These are phyloP conservation scores for Hemichromis elongatus DNA, from an alignment of 2,113 vertebrate genomes.

Conservation along the genomic window DNA sequence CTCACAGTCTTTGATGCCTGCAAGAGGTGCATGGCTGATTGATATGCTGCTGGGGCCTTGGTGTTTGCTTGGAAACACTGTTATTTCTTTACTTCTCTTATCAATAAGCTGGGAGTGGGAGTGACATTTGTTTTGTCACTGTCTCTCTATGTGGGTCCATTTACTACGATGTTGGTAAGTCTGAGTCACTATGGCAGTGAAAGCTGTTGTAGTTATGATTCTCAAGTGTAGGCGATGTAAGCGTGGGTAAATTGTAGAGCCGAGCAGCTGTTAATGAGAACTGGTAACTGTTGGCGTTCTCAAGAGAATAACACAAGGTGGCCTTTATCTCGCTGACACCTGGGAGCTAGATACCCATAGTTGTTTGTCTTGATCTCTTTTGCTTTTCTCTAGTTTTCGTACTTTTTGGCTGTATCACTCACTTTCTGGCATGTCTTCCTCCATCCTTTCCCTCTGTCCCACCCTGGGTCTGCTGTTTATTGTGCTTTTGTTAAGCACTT, in stretches of 20 bases:
- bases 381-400: neutral
- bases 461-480: slow-evolving; percentile 20
- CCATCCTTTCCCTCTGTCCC: slow-evolving; percentile 6
- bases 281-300: slow-evolving; percentile 20
- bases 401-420: neutral
- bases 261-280: slow-evolving; percentile 48
- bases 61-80: slow-evolving; percentile 10
- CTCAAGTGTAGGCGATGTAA: slow-evolving; percentile 28
- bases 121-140: slow-evolving; percentile 25
- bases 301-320: slow-evolving; percentile 33
- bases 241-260: slow-evolving; percentile 35
- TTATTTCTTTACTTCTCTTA: slow-evolving; percentile 19
- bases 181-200: slow-evolving; percentile 34
- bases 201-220: slow-evolving; percentile 40
- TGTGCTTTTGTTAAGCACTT: slow-evolving; percentile 45
- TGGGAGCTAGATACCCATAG: neutral
- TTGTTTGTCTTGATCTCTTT: neutral
- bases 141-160: slow-evolving; percentile 3
- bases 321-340: slow-evolving; percentile 43
- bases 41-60: slow-evolving; percentile 37
- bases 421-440: neutral
- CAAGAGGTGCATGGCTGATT: slow-evolving; percentile 45
- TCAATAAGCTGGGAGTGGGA: slow-evolving; percentile 39
- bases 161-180: slow-evolving; percentile 38
- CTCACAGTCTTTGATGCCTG: slow-evolving; percentile 55